Base-by-base conservation (phyloP, 35 echinoderm and acorn worm genomes). In the Lytechinus pictus region DNA sequence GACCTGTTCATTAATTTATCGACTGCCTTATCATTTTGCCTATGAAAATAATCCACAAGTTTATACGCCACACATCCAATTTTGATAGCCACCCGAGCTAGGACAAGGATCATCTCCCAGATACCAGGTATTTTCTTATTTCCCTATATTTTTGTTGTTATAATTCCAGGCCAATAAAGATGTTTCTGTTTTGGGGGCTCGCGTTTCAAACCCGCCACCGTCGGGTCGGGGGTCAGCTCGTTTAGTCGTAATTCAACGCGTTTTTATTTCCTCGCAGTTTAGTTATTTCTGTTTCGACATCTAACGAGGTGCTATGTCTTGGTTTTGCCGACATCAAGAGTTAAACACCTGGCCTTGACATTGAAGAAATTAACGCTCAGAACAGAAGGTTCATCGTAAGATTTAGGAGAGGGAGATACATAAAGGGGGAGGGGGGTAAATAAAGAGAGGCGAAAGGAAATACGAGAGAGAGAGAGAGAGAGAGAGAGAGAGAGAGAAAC, bases 271-370 rank as follows among this genome's bases (percentile, higher is more conserved):
- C 66, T 44, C 66, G 19, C 16, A 79, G 16, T 79, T 79, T 79
- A 24, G 66, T 79, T 79, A 79, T 79, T 79, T 24, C 66, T 79
- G 66, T 79, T 79, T 79, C 66, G 66, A 79, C 66, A 79, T 79
- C 66, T 79, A 79, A 79, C 66, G 66, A 79, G 66, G 66, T 79
- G 66, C 66, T 79, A 79, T 79, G 66, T 79, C 66, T 79, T 79
- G 66, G 66, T 79, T 79, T 79, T 24, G 66, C 66, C 66, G 66
- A 79, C 66, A 24, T n/a, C 66, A 24, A 79, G 66, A 79, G 66
- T 79, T 79, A 79, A 79, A 79, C 66, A 79, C 66, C 66, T 16
- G 66, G 66, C 66, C 66, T 79, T 79, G 66, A 79, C 66, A 79
- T 79, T 79, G 66, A 58, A 1, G 16, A 79, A 79, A 79, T 79